Percentiles rank a stretch among this genome's conserved stretches.
These are phyloP conservation scores for Acleris sparsana DNA, from an alignment of 2,888 invertebrate species.

Conservation along the genomic window DNA sequence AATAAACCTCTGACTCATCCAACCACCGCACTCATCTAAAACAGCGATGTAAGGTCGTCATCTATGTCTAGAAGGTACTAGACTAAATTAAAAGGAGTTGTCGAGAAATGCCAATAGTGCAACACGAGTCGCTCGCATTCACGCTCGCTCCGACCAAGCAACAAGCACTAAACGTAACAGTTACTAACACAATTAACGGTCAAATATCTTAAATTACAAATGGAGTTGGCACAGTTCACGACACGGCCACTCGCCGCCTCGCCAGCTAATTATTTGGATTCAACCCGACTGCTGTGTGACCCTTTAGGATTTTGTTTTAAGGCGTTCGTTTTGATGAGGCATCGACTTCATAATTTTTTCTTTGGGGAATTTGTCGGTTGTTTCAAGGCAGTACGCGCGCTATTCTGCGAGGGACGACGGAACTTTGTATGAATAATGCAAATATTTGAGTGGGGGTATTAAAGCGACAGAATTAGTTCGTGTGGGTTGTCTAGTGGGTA, in stretches of 20 bases:
- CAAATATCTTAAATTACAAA: slow-evolving; percentile 79
- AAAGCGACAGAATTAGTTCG: slow-evolving; percentile 72
- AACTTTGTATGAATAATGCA: slow-evolving; percentile 47
- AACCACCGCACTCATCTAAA: slow-evolving; percentile 73
- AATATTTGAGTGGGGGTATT: slow-evolving; percentile 46
- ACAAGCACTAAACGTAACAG: slow-evolving; percentile 77
- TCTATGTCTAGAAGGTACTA: slow-evolving; percentile 71
- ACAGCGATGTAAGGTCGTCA: slow-evolving; percentile 53
- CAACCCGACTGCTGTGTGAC: slow-evolving; percentile 63
- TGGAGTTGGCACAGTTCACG: slow-evolving; percentile 72
- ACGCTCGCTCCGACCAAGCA: slow-evolving; percentile 64
- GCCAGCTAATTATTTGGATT: slow-evolving; percentile 74
- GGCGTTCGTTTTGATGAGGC: slow-evolving; percentile 57
- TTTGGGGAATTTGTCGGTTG: slow-evolving; percentile 21
- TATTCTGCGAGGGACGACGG: slow-evolving; percentile 33
- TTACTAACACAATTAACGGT: slow-evolving; percentile 77
- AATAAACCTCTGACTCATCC: slow-evolving; percentile 79
- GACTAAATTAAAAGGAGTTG: slow-evolving; percentile 59
- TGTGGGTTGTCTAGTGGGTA: slow-evolving; percentile 66
- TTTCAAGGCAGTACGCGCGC: slow-evolving; percentile 8
- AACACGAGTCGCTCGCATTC: slow-evolving; percentile 50
- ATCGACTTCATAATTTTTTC: slow-evolving; percentile 54
- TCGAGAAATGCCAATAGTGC: slow-evolving; percentile 46
- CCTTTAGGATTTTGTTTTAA: slow-evolving; percentile 63
- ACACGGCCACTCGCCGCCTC: slow-evolving; percentile 70